Conservation (phyloP, 92 coral and sea anemone genomes). For the Metridium senile region DNA sequence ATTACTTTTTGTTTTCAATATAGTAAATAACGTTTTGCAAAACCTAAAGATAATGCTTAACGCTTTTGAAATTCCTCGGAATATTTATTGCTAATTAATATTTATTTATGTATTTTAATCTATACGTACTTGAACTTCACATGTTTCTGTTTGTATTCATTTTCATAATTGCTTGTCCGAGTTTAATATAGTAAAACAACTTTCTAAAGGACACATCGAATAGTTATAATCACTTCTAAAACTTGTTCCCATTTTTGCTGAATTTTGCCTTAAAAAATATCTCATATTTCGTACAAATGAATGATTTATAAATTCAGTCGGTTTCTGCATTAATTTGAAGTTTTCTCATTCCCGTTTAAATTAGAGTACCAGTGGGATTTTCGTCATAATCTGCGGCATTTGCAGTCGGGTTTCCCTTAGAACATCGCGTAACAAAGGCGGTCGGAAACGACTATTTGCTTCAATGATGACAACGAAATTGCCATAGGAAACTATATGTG, state of each 20-base stretch:
- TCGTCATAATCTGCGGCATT: constrained; percentile 7
- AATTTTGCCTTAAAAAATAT: no score
- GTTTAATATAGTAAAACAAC: no score
- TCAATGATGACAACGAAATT: constrained; percentile 16
- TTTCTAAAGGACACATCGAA: no score
- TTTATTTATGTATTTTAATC: not conserved
- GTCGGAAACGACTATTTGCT: constrained; percentile 15
- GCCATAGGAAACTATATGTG: not conserved
- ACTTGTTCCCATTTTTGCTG: no score
- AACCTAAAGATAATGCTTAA: no score
- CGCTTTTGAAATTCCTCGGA: not conserved
- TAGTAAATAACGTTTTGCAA: not conserved
- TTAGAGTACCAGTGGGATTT: constrained; percentile 1
- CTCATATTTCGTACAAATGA: no score
- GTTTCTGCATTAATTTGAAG: not conserved
- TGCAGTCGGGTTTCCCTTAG: constrained; percentile 10
- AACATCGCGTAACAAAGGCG: constrained; percentile 5
- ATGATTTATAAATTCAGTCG: no score
- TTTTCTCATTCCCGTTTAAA: not conserved
- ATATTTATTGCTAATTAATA: not conserved
- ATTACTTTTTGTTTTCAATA: no score
- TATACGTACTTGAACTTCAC: not conserved
- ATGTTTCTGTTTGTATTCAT: not conserved
- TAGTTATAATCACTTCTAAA: no score
- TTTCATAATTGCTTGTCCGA: not conserved